Evolutionary conservation across 2,113 vertebrate genomes (phyloP), one percentile per base, ranked within the genome.

Genomic region (Callorhinus ursinus): DNA sequence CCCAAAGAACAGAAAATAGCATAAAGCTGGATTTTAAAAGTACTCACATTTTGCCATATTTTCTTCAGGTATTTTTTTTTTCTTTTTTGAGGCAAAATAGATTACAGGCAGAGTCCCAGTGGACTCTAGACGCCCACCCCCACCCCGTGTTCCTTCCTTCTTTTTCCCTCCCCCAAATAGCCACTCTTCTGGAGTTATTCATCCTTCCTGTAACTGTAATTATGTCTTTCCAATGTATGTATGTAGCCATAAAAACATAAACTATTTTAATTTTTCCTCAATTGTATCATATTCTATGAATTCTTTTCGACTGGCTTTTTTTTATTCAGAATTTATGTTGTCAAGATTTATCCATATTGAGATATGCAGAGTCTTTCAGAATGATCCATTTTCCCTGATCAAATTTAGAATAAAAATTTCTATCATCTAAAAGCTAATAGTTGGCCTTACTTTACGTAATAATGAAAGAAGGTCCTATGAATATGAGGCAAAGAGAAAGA

Each of bases 351-450:
- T 5, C 26, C 28, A 24, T 46, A 13, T 79, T 72, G 88, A 97
- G 21, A 61, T 83, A 83, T 7, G 8, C 31, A 74, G 46, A 79
- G 67, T 86, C 85, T 85, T 90, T 86, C 39, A 55, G 39, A 86
- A 76, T 39, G n/a, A 90, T 26, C 18, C 42, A 77, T 53, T n/a
- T 88, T 57, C 53, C 49, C 53, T 93, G 53, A 53, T 95, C 39
- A 67, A 67, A 92, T 92, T 63, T 49, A 33, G 39, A 84, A 55
- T 72, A 57, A 96, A 82, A 61, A 49, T 67, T 7, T 87, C 63
- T 91, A 90, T 92, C 61, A 86, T 6, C 67, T 65, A 39, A 94
- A 94, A 95, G 72, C 24, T 84, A 74, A 33, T 65, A 80, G 15
- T 81, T 88, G 36, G 12, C 36, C 57, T 84, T 61, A 77, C 61